Conservation (phyloP, 1,140 invertebrate genomes). For the Fopius arisanus region DNA sequence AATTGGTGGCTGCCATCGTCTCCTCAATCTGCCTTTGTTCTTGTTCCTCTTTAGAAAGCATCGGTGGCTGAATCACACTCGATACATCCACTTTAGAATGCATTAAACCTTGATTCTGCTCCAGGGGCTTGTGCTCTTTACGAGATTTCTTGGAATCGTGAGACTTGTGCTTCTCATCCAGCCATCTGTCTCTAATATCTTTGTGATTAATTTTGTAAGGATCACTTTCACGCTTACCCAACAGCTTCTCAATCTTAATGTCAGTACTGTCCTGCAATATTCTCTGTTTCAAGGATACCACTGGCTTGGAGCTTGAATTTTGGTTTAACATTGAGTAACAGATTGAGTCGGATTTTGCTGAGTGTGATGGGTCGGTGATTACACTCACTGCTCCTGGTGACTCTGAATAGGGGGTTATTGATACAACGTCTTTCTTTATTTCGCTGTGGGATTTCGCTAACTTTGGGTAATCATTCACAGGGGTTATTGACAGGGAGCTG, state of each 20-base stretch:
- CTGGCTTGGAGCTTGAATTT: slow-evolving; percentile 28
- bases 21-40: slow-evolving; percentile 59
- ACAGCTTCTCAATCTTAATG: slow-evolving; percentile 34
- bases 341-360: not conserved
- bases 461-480: slow-evolving; percentile 57
- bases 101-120: slow-evolving; percentile 35
- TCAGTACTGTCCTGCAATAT: slow-evolving; percentile 43
- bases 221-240: slow-evolving; percentile 31
- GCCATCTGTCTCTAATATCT: slow-evolving; percentile 53
- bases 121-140: slow-evolving; percentile 44
- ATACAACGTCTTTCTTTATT: slow-evolving; percentile 55
- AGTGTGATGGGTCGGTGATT: slow-evolving; percentile 7
- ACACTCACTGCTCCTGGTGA: slow-evolving; percentile 18
- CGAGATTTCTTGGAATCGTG: slow-evolving; percentile 47
- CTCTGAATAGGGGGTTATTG: slow-evolving; percentile 54
- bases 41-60: slow-evolving; percentile 52
- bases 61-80: slow-evolving; percentile 25
- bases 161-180: slow-evolving; percentile 50
- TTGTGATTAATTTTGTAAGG: slow-evolving; percentile 44
- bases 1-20: slow-evolving; percentile 62
- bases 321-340: slow-evolving; percentile 23
- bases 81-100: slow-evolving; percentile 33
- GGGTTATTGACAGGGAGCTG: slow-evolving; percentile 57
- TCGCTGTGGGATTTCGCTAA: slow-evolving; percentile 40
- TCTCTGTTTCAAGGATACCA: slow-evolving; percentile 47